phyloP scores from a whole-genome alignment of 2,797 vertebrate species.

The Notoglanidium macrostoma region DNA sequence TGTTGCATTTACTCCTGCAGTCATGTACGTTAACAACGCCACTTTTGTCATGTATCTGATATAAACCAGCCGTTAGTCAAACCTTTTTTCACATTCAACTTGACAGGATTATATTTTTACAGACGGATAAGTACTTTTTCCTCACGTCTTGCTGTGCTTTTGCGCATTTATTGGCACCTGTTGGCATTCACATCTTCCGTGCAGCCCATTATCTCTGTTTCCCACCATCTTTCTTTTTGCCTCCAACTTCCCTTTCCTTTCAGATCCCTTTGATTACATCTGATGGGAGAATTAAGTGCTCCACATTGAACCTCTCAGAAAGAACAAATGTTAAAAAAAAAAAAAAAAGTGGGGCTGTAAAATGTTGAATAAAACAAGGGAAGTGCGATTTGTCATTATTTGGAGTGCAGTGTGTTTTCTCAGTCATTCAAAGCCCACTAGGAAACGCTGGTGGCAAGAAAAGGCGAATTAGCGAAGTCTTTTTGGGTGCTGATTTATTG shows the following conservation, averaged over 20 bases:
- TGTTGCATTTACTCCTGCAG: too few relatives aligned
- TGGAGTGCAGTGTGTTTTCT: constrained; percentile 37
- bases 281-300: constrained; percentile 55
- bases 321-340: constrained; percentile 25
- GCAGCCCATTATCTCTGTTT: background rate
- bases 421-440: constrained; percentile 32
- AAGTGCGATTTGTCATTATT: constrained; percentile 43
- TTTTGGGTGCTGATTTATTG: constrained; percentile 57
- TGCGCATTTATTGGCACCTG: background rate
- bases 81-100: too few relatives aligned
- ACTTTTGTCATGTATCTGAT: too few relatives aligned
- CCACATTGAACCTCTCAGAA: constrained; percentile 50
- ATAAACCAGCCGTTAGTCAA: too few relatives aligned
- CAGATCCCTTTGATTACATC: constrained; percentile 56
- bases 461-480: constrained; percentile 37
- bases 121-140: too few relatives aligned
- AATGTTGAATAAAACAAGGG: constrained; percentile 28
- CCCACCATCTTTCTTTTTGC: background rate
- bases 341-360: background rate
- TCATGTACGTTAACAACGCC: too few relatives aligned
- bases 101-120: too few relatives aligned
- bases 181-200: background rate
- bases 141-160: background rate
- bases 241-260: background rate
- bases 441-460: constrained; percentile 35